These are phyloP conservation scores for Cerceris ruficornis DNA, from an alignment of 2,888 invertebrate species.

Conservation along the genomic window DNA sequence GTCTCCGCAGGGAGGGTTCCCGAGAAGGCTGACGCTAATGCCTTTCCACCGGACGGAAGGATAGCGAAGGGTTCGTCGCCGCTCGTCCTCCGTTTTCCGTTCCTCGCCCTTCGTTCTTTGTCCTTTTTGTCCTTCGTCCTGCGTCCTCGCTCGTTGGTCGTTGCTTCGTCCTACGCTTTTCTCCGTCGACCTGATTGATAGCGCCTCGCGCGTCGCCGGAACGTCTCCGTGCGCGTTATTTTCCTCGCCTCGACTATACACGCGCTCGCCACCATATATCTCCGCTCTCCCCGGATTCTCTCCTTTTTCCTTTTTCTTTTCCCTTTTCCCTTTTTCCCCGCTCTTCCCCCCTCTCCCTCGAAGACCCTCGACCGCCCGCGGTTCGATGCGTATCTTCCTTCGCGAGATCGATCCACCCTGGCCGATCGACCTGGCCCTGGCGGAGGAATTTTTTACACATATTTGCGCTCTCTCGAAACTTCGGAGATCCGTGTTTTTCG, in stretches of 20 bases:
- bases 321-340: background rate
- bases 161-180: constrained; percentile 60
- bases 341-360: background rate
- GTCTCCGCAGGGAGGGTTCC: constrained; percentile 22
- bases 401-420: background rate
- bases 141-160: constrained; percentile 33
- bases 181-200: constrained; percentile 65
- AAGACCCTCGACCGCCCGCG: background rate
- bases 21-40: constrained; percentile 39
- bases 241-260: constrained; percentile 27
- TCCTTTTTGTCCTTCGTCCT: too few species aligned
- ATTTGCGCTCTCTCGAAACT: too few species aligned
- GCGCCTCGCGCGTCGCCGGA: constrained; percentile 51
- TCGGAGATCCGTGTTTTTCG: too few species aligned
- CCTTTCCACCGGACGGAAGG: constrained; percentile 36
- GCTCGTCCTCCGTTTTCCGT: too few species aligned
- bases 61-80: constrained; percentile 26
- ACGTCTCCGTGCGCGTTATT: constrained; percentile 40
- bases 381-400: background rate
- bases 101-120: too few species aligned
- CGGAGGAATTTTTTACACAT: too few species aligned
- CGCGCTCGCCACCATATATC: constrained; percentile 31
- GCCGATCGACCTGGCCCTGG: too few species aligned
- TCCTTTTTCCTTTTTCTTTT: background rate
- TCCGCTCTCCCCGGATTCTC: constrained; percentile 15